These are phyloP conservation scores for Pica pica DNA, from an alignment of 2,113 vertebrate genomes.

Conservation along the genomic window DNA sequence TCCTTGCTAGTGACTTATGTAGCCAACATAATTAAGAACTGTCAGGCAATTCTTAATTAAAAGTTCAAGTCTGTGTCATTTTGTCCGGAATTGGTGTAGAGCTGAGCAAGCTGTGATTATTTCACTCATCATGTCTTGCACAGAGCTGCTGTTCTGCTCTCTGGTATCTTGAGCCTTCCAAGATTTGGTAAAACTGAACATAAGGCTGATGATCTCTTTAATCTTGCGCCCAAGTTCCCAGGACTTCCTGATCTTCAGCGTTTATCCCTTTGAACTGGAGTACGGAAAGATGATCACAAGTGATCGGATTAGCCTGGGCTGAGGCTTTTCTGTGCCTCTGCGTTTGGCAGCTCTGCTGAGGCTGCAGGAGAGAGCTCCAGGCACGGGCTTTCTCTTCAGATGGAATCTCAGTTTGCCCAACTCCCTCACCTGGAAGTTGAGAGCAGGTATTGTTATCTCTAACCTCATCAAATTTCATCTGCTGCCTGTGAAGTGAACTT, in stretches of 20 bases:
- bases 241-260: neutral
- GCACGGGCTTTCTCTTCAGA: neutral
- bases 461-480: neutral
- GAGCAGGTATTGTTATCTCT: neutral
- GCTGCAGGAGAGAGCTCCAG: neutral
- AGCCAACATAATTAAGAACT: neutral
- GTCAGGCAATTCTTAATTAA: neutral
- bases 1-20: neutral
- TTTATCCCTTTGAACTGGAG: neutral
- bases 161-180: neutral
- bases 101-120: slow-evolving; percentile 15
- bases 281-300: neutral
- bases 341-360: neutral
- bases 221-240: neutral
- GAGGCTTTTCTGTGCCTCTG: neutral
- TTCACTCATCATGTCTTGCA: neutral
- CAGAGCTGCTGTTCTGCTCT: neutral
- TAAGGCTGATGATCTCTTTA: neutral
- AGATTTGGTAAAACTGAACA: neutral
- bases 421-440: slow-evolving; percentile 3
- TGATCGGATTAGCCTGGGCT: neutral
- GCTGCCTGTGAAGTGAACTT: neutral
- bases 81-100: neutral
- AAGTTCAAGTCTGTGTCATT: neutral
- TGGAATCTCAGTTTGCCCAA: slow-evolving; percentile 20